Evolutionary conservation across 2,888 invertebrate genomes (phyloP).

Genomic region (Agrochola lychnidis): DNA sequence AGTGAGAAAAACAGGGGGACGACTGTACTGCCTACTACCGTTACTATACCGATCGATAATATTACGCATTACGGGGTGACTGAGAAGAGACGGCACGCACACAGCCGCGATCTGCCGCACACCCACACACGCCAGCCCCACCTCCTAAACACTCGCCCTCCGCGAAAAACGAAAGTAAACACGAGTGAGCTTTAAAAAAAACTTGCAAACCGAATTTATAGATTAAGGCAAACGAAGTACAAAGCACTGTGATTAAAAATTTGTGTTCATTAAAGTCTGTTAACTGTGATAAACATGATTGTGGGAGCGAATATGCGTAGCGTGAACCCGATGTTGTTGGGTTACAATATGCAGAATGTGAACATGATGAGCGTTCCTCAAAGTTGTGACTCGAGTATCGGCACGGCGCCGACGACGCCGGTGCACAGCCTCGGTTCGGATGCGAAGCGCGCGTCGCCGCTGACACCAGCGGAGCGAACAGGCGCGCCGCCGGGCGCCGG

Average conservation of each 20-base stretch:
- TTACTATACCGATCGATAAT: slow-evolving; percentile 90
- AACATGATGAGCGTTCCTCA: slow-evolving; percentile 71
- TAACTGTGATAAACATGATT: slow-evolving; percentile 85
- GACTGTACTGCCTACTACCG: slow-evolving; percentile 77
- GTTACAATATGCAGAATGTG: slow-evolving; percentile 78
- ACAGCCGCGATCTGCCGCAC: slow-evolving; percentile 77
- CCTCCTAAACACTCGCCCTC: slow-evolving; percentile 73
- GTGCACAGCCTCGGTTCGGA: slow-evolving; percentile 77
- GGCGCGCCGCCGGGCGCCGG: slow-evolving; percentile 87
- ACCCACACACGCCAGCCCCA: slow-evolving; percentile 74
- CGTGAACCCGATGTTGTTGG: slow-evolving; percentile 83
- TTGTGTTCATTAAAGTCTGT: slow-evolving; percentile 79
- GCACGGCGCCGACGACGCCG: slow-evolving; percentile 86
- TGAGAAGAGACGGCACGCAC: slow-evolving; percentile 77
- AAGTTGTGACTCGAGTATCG: slow-evolving; percentile 69
- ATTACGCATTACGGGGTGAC: slow-evolving; percentile 89
- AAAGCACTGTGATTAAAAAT: slow-evolving; percentile 83
- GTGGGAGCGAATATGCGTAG: slow-evolving; percentile 84
- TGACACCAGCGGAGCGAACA: slow-evolving; percentile 85
- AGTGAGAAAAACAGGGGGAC: slow-evolving; percentile 81
- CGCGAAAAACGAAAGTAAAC: slow-evolving; percentile 83
- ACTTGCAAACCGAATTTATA: slow-evolving; percentile 88
- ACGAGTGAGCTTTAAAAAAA: slow-evolving; percentile 86
- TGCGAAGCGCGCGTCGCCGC: slow-evolving; percentile 76
- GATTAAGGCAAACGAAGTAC: slow-evolving; percentile 85